phyloP scores from a whole-genome alignment of 2,113 vertebrate genomes.

The Trogon surrucura region DNA sequence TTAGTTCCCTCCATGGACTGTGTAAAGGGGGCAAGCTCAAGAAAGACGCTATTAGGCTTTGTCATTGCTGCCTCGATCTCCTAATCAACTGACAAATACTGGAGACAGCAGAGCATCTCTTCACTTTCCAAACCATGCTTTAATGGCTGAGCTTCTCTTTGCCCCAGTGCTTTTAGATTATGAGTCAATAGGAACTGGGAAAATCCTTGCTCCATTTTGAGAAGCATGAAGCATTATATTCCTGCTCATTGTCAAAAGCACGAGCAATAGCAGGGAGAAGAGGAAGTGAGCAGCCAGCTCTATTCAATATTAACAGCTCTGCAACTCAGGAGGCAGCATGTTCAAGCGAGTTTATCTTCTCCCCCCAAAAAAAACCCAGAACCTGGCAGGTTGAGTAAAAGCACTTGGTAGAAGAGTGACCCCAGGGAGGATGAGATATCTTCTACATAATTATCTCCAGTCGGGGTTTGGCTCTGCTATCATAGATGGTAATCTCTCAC shows the following conservation, averaged over 20 bases:
- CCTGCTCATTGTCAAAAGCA: background rate
- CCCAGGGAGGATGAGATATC: slow-evolving; percentile 45
- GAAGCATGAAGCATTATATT: background rate
- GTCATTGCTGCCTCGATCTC: background rate
- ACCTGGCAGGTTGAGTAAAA: slow-evolving; percentile 14
- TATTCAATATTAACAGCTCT: background rate
- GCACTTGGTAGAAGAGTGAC: slow-evolving; percentile 28
- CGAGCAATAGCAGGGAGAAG: background rate
- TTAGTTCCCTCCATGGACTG: background rate
- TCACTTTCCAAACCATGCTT: background rate
- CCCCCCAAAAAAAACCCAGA: background rate
- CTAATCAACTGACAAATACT: background rate
- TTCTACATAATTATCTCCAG: slow-evolving; percentile 20
- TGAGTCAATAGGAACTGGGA: background rate
- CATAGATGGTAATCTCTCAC: background rate
- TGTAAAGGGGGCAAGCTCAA: background rate
- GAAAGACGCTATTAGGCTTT: background rate
- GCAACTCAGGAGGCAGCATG: background rate
- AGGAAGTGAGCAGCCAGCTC: slow-evolving; percentile 18
- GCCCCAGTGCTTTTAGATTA: background rate
- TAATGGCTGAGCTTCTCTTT: background rate
- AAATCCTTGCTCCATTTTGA: background rate
- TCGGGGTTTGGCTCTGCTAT: background rate
- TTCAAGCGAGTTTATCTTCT: background rate
- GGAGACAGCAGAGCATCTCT: background rate